phyloP scores from a whole-genome alignment of 2,113 vertebrate genomes.

The Oceanodroma tethys region DNA sequence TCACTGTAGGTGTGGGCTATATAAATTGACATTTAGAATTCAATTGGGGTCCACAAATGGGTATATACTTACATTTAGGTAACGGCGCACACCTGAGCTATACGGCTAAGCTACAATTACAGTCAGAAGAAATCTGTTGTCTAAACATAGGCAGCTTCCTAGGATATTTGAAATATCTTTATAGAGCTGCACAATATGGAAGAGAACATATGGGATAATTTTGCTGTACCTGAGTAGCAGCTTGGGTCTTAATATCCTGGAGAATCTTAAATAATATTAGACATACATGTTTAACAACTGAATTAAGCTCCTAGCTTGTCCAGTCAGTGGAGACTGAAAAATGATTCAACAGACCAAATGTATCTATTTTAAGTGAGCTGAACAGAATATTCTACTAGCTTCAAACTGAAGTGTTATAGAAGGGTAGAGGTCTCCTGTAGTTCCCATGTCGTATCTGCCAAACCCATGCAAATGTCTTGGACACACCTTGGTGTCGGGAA shows the following conservation, averaged over 20 bases:
- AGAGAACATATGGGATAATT: not conserved
- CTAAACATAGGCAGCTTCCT: not conserved
- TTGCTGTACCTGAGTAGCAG: not conserved
- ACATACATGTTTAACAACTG: not conserved
- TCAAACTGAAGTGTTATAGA: not conserved
- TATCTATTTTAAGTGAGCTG: not conserved
- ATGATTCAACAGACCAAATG: not conserved
- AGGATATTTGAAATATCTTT: not conserved
- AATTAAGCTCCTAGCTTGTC: not conserved
- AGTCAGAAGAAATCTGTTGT: not conserved
- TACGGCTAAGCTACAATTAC: not conserved
- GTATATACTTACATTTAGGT: not conserved
- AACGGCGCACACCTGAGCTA: not conserved
- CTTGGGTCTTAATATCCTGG: not conserved
- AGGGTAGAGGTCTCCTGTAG: not conserved
- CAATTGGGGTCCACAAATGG: not conserved
- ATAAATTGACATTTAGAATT: not conserved
- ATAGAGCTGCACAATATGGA: not conserved
- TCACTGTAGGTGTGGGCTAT: not conserved
- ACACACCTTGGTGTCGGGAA: not conserved
- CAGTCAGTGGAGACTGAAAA: not conserved
- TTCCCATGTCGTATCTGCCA: accelerated
- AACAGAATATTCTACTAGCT: not conserved
- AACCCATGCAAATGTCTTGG: not conserved
- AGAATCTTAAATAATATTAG: not conserved